Evolutionary conservation across 2,888 invertebrate species (phyloP), one percentile per base, ranked within the genome.

Genomic region (Leistus spinibarbis): DNA sequence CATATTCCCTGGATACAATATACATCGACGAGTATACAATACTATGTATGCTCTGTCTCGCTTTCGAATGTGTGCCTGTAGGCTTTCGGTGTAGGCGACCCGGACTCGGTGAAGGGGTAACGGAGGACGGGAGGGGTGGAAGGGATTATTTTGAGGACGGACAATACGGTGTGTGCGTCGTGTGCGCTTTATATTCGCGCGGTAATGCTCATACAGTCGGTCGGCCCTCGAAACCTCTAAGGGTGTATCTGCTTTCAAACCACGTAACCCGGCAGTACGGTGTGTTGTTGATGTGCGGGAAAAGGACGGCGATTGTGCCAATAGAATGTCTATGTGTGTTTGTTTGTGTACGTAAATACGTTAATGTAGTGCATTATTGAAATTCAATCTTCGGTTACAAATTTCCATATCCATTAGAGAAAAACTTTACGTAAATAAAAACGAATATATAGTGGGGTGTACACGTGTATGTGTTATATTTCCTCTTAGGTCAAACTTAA

Each of bases 281-380:
- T n/a, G 40, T 40, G 40, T 40, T 3, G 40, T 7, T 40, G 40
- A 40, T 40, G 40, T 40, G 40, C 40, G 40, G 13, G 40, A 40
- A 5, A 40, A 40, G 40, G 40, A 40, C 13, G 13, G 7, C 40
- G 40, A 40, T 10, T 40, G 40, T 40, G 40, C 40, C 10, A 40
- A 40, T 13, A 40, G 40, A 10, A 13, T 40, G 5, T 40, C 10
- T 40, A 40, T 40, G 40, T 40, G 40, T 40, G 70, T 23, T 1
- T 10, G 40, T 40, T 7, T 40, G 40, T 40, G 60, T 73, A 67
- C 73, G 62, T 67, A 73, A 73, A 67, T 62, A 73, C 67, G 73
- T 65, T 73, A 73, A 73, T 73, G 73, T 73, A 73, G 73, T 73
- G 73, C 73, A 73, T 73, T 73, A 73, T 73, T 73, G 73, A 73